Conservation (phyloP, 2,888 invertebrate species). For the Copidosoma aretas region DNA sequence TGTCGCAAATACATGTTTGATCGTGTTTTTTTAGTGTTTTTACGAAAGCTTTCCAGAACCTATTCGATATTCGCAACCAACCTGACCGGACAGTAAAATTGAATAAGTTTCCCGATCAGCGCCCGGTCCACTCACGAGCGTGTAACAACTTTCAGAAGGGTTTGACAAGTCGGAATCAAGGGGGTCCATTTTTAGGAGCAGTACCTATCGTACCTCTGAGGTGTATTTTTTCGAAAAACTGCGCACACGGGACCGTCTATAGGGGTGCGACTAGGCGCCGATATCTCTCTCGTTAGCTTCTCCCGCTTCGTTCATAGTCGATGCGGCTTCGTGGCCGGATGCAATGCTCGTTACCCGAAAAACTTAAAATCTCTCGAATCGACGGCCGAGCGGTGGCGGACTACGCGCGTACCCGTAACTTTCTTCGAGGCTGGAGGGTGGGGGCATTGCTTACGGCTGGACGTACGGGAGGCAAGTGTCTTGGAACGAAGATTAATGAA, state of each 20-base stretch:
- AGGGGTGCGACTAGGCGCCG: slow-evolving; percentile 5
- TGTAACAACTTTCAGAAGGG: no score
- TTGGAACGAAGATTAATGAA: slow-evolving; percentile 32
- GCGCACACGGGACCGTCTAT: background rate
- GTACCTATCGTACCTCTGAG: background rate
- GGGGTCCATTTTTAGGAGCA: no score
- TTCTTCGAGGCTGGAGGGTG: background rate
- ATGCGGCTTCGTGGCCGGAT: slow-evolving; percentile 5
- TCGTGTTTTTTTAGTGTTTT: background rate
- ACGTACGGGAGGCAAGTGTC: background rate
- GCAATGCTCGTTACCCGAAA: background rate
- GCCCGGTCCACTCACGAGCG: no score
- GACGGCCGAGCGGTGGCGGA: background rate
- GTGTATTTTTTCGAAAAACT: slow-evolving; percentile 11
- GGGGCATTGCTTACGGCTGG: no score
- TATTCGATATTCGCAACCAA: background rate
- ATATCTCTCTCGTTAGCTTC: background rate
- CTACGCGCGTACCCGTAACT: background rate
- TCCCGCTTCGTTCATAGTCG: slow-evolving; percentile 14
- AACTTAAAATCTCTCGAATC: no score
- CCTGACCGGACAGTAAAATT: no score
- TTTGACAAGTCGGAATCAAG: no score
- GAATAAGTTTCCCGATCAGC: no score
- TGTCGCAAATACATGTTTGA: background rate
- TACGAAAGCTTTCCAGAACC: background rate